Conservation (phyloP, 1,140 invertebrate species). For the Leptoteleia sp. region DNA sequence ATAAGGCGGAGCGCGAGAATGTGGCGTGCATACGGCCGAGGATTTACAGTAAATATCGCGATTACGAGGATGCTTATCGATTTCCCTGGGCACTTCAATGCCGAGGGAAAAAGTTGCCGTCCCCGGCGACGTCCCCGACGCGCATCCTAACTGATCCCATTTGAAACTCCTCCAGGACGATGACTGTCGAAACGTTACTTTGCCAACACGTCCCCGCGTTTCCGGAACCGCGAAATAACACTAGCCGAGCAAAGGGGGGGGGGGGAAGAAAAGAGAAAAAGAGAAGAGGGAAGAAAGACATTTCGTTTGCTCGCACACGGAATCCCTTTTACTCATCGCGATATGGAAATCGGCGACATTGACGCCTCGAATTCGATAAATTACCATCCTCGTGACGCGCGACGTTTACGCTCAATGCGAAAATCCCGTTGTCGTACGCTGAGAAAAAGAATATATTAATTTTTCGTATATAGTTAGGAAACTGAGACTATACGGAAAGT, state of each 20-base stretch:
- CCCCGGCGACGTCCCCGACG: constrained; percentile 50
- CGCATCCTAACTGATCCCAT: constrained; percentile 63
- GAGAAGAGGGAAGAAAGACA: too few species aligned
- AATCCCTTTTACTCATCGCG: constrained; percentile 5
- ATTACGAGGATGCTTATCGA: constrained; percentile 67
- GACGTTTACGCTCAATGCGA: not conserved
- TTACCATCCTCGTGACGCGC: too few species aligned
- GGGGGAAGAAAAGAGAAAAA: too few species aligned
- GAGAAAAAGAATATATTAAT: too few species aligned
- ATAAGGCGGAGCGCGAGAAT: constrained; percentile 59
- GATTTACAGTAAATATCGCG: constrained; percentile 65
- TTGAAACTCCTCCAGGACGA: constrained; percentile 60
- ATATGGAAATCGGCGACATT: constrained; percentile 41
- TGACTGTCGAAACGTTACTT: constrained; percentile 45
- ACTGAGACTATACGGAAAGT: too few species aligned
- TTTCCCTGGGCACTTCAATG: constrained; percentile 51
- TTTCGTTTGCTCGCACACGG: constrained; percentile 12
- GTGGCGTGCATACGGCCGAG: constrained; percentile 57
- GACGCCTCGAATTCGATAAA: constrained; percentile 31
- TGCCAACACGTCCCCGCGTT: constrained; percentile 20
- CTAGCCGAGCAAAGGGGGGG: too few species aligned
- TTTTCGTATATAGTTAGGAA: too few species aligned
- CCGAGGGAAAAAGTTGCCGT: constrained; percentile 39
- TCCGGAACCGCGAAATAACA: constrained; percentile 33
- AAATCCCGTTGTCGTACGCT: constrained; percentile 7